A percentile compares a stretch with the other conserved stretches of the same genome.
Conservation (phyloP, 2,113 vertebrate genomes). For the Dipodomys stephensi region DNA sequence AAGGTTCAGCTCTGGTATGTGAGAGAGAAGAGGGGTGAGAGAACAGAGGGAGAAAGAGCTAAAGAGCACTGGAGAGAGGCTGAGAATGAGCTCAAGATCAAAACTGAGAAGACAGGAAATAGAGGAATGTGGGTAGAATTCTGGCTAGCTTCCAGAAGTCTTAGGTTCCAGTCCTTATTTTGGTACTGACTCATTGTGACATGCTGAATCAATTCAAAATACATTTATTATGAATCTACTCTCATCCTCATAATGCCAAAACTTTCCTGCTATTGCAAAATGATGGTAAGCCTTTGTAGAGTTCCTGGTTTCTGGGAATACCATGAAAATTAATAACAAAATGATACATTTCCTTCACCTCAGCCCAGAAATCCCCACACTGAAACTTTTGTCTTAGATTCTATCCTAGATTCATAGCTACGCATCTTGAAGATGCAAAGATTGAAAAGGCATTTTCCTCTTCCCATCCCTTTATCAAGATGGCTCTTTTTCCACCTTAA, state of each 20-base stretch:
- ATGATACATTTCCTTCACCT: neutral
- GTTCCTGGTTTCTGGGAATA: slow-evolving; percentile 43
- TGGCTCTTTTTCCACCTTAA: neutral
- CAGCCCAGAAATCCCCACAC: neutral
- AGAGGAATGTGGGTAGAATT: slow-evolving; percentile 1
- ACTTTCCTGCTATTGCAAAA: neutral
- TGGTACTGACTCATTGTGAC: slow-evolving; percentile 47
- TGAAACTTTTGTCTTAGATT: neutral
- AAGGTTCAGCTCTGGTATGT: slow-evolving; percentile 71
- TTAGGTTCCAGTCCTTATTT: slow-evolving; percentile 61
- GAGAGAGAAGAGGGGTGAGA: slow-evolving; percentile 31
- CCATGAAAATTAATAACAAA: neutral
- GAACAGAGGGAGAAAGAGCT: neutral
- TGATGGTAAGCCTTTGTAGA: neutral
- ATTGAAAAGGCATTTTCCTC: neutral
- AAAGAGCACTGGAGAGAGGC: neutral
- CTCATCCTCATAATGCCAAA: neutral
- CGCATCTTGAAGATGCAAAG: slow-evolving; percentile 14
- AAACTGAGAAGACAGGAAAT: slow-evolving; percentile 62
- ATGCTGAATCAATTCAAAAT: slow-evolving; percentile 57
- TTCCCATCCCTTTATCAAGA: neutral
- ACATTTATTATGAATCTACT: neutral
- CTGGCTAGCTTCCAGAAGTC: slow-evolving; percentile 35
- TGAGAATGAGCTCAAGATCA: slow-evolving; percentile 47
- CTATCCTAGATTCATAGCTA: neutral